These are phyloP conservation scores for Ormyrus thymus DNA, from an alignment of 2,888 invertebrate species.

Conservation along the genomic window DNA sequence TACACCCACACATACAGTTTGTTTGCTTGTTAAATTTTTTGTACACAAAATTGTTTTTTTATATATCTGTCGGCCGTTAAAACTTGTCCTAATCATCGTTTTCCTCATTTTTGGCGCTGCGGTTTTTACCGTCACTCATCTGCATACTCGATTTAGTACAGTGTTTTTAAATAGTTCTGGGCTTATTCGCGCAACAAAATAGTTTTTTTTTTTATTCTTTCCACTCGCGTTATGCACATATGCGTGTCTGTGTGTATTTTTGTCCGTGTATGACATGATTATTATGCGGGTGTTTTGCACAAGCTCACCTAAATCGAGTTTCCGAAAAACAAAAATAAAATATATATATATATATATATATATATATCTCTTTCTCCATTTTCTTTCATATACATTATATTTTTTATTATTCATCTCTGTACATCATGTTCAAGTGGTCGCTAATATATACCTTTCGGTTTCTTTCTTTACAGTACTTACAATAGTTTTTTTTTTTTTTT, in stretches of 20 bases:
- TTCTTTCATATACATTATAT: slow-evolving; percentile 53
- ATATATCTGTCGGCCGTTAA: slow-evolving; percentile 33
- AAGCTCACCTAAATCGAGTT: slow-evolving; percentile 46
- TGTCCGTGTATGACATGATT: too few relatives aligned
- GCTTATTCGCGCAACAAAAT: slow-evolving; percentile 33
- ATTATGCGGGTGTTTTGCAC: too few relatives aligned
- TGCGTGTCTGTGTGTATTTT: too few relatives aligned
- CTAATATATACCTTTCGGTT: slow-evolving; percentile 54
- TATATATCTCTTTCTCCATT: slow-evolving; percentile 3
- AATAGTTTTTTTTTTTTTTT: slow-evolving; percentile 12
- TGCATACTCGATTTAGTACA: too few relatives aligned
- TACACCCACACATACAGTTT: slow-evolving; percentile 56
- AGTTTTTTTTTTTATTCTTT: not conserved
- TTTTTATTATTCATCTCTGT: slow-evolving; percentile 55
- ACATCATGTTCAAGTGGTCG: slow-evolving; percentile 54
- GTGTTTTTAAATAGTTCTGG: slow-evolving; percentile 6
- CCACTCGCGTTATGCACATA: slow-evolving; percentile 30
- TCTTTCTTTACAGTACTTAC: slow-evolving; percentile 49
- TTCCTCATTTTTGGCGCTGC: slow-evolving; percentile 46
- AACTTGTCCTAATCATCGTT: slow-evolving; percentile 22
- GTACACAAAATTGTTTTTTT: slow-evolving; percentile 47
- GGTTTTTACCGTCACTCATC: slow-evolving; percentile 39
- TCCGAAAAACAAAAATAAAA: slow-evolving; percentile 52
- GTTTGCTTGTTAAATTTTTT: slow-evolving; percentile 51
- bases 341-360: slow-evolving; percentile 55